Evolutionary conservation across 2,888 invertebrate genomes (phyloP).

Genomic region (Trissoscelio sp.): DNA sequence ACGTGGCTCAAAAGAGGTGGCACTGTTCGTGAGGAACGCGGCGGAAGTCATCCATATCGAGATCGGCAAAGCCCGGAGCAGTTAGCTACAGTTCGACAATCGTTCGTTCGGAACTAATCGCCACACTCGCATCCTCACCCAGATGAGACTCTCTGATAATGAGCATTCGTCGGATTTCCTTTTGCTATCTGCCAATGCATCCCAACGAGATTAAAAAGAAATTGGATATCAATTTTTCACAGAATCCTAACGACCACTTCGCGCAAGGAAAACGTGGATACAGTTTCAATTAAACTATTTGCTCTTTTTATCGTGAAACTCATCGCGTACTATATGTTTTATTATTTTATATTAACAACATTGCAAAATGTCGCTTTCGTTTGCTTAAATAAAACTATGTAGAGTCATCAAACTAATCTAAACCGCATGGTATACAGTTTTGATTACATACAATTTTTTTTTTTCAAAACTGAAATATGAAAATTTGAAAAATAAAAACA

Average conservation of each 20-base stretch:
- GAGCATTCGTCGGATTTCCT: constrained; percentile 64
- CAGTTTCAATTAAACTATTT: background rate
- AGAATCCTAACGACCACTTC: constrained; percentile 26
- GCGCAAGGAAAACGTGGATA: constrained; percentile 17
- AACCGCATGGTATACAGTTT: too few relatives aligned
- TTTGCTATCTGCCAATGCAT: constrained; percentile 49
- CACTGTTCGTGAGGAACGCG: constrained; percentile 51
- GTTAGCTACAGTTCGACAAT: constrained; percentile 67
- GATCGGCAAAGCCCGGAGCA: constrained; percentile 63
- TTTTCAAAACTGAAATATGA: too few relatives aligned
- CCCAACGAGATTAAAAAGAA: constrained; percentile 46
- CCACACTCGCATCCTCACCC: constrained; percentile 64
- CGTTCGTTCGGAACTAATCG: constrained; percentile 71
- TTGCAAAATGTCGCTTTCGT: too few relatives aligned
- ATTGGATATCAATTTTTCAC: constrained; percentile 52
- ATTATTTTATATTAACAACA: too few relatives aligned
- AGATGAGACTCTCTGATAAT: constrained; percentile 68
- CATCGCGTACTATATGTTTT: background rate
- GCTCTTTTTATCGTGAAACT: background rate
- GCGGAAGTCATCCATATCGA: constrained; percentile 71
- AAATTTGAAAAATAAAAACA: background rate
- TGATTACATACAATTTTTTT: too few relatives aligned
- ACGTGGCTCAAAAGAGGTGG: constrained; percentile 49
- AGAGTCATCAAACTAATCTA: too few relatives aligned
- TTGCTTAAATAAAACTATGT: too few relatives aligned